A percentile compares a stretch with the other conserved stretches of the same genome.
Evolutionary conservation across 2,113 vertebrate species (phyloP).

Genomic region (Colossoma macropomum): DNA sequence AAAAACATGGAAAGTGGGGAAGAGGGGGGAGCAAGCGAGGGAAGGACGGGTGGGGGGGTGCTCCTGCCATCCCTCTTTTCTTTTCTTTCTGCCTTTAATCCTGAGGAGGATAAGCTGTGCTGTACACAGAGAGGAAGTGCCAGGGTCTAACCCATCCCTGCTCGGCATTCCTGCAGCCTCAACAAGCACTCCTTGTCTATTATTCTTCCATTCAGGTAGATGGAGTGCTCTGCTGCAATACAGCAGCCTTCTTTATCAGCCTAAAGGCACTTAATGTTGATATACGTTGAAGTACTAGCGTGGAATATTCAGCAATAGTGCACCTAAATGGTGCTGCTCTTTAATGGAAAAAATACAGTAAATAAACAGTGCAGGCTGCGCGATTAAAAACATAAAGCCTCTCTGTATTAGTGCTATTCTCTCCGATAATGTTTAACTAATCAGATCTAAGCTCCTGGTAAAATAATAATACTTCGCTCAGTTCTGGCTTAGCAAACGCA

Average conservation of each 20-base stretch:
- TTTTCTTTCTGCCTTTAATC: conserved; percentile 78
- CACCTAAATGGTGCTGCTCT: neutral
- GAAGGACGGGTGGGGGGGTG: conserved; percentile 55
- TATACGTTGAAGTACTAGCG: neutral
- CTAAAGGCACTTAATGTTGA: neutral
- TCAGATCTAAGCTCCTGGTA: neutral
- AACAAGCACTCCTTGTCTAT: conserved; percentile 18
- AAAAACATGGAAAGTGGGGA: conserved; percentile 32
- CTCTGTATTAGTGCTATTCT: conserved; percentile 3
- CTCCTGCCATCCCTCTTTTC: conserved; percentile 70
- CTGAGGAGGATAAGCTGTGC: conserved; percentile 78
- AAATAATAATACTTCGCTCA: conserved; percentile 12
- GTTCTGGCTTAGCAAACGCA: conserved; percentile 12
- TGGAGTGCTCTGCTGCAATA: neutral
- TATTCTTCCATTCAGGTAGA: conserved; percentile 42
- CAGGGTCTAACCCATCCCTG: conserved; percentile 71
- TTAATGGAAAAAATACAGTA: neutral
- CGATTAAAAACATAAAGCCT: neutral
- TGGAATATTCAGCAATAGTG: neutral
- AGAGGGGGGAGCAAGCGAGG: conserved; percentile 49
- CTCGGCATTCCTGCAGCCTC: conserved; percentile 68
- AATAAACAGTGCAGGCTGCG: neutral
- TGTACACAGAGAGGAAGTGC: conserved; percentile 81
- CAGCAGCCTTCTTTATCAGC: neutral
- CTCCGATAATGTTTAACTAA: conserved; percentile 3